Evolutionary conservation across 2,888 invertebrate species (phyloP).

Genomic region (Bhutanitis thaidina): DNA sequence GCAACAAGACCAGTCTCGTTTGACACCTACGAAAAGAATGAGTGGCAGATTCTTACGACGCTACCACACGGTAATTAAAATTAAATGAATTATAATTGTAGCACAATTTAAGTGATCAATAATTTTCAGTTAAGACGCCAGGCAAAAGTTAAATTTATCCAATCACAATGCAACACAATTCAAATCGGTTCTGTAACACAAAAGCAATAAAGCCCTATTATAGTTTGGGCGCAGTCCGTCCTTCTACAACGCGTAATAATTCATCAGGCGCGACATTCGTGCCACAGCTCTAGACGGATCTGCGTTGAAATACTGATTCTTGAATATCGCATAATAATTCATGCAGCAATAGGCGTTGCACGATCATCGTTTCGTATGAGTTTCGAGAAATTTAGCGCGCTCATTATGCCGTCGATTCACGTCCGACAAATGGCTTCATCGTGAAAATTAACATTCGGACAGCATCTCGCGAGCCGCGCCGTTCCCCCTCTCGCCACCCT

Average conservation of each 20-base stretch:
- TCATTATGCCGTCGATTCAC: slow-evolving; percentile 62
- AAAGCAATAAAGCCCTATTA: background rate
- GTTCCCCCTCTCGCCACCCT: slow-evolving; percentile 29
- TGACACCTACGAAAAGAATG: too few species aligned
- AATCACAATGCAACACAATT: too few species aligned
- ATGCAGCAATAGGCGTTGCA: slow-evolving; percentile 58
- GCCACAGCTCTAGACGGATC: slow-evolving; percentile 34
- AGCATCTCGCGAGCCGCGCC: slow-evolving; percentile 45
- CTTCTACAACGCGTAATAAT: background rate
- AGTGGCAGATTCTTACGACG: too few species aligned
- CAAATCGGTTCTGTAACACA: background rate
- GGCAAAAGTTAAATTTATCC: too few species aligned
- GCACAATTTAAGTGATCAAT: too few species aligned
- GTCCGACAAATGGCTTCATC: slow-evolving; percentile 71
- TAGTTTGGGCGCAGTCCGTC: background rate
- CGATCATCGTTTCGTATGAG: slow-evolving; percentile 49
- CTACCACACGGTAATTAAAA: too few species aligned
- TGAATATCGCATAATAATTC: slow-evolving; percentile 51
- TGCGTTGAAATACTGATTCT: slow-evolving; percentile 39
- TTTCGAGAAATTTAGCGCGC: slow-evolving; percentile 62
- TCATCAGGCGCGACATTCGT: slow-evolving; percentile 26
- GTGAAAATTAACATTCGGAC: slow-evolving; percentile 73
- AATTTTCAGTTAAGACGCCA: too few species aligned
- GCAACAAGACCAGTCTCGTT: too few species aligned
- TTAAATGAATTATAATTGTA: too few species aligned